A percentile compares a stretch with the other conserved stretches of the same genome.
Conservation (phyloP, 2,888 invertebrate genomes). For the Nomada flava region DNA sequence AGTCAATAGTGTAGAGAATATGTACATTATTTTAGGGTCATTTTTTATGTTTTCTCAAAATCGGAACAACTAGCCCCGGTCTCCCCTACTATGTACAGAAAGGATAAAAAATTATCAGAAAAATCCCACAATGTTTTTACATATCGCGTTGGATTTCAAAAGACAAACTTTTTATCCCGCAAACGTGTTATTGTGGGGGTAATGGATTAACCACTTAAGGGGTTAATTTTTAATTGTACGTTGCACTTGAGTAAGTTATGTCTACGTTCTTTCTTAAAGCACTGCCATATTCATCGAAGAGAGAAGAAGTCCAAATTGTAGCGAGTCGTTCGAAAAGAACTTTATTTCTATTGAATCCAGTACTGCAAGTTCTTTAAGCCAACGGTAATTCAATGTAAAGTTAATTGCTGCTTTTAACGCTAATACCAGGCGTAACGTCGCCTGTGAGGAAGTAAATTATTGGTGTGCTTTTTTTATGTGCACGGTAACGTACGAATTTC, state of each 20-base stretch:
- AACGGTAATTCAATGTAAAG: conserved; percentile 29
- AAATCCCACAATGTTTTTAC: too few species aligned
- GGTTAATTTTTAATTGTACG: background rate
- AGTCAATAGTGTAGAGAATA: too few species aligned
- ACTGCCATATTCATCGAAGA: background rate
- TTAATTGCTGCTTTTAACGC: conserved; percentile 39
- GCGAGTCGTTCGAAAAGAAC: background rate
- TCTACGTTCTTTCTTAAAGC: background rate
- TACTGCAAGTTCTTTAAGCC: conserved; percentile 8
- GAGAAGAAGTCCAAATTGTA: background rate
- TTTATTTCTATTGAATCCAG: conserved; percentile 1
- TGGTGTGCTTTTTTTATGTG: conserved; percentile 4
- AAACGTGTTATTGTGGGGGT: too few species aligned
- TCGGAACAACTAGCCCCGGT: too few species aligned
- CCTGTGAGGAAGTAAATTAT: conserved; percentile 40
- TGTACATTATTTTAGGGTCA: too few species aligned
- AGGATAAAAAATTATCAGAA: too few species aligned
- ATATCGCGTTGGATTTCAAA: too few species aligned
- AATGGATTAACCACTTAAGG: background rate
- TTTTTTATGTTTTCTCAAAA: too few species aligned
- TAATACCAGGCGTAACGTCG: conserved; percentile 17
- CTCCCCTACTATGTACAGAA: too few species aligned
- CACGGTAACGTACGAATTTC: background rate
- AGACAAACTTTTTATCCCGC: too few species aligned
- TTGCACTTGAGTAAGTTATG: background rate